These are phyloP conservation scores for Bombus haemorrhoidalis DNA, from an alignment of 1,140 invertebrate genomes.

Conservation along the genomic window DNA sequence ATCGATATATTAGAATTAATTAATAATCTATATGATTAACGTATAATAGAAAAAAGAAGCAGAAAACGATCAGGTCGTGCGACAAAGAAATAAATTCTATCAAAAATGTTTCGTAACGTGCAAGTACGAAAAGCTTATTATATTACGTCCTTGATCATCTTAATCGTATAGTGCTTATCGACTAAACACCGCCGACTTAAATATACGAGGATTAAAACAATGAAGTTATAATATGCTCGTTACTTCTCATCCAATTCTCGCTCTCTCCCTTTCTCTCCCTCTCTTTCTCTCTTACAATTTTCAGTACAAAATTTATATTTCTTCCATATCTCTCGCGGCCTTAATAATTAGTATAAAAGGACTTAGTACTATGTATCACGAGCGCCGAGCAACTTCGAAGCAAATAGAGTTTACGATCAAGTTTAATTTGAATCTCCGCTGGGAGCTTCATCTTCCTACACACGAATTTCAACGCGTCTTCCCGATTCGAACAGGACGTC, in stretches of 20 bases:
- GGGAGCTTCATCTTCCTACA: too few relatives aligned
- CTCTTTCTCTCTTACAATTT: constrained; percentile 22
- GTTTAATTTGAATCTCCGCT: background rate
- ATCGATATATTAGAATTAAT: background rate
- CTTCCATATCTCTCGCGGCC: constrained; percentile 11
- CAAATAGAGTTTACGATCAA: background rate
- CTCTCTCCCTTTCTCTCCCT: constrained; percentile 13
- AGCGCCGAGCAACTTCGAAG: background rate
- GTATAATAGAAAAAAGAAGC: background rate
- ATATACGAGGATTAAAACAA: constrained; percentile 20
- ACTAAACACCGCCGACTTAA: constrained; percentile 24
- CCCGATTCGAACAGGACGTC: background rate
- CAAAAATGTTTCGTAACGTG: constrained; percentile 43
- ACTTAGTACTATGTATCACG: constrained; percentile 12
- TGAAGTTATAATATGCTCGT: constrained; percentile 1
- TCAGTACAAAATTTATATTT: constrained; percentile 31
- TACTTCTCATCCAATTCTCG: background rate
- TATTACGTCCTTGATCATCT: constrained; percentile 40
- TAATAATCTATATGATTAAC: background rate
- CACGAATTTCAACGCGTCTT: background rate
- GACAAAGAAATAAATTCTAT: constrained; percentile 23
- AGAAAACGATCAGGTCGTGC: background rate
- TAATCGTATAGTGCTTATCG: constrained; percentile 29
- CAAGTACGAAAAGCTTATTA: constrained; percentile 39
- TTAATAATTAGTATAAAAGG: constrained; percentile 47